A percentile compares a stretch with the other conserved stretches of the same genome.
Evolutionary conservation across 35 echinoderm and acorn worm species (phyloP).

Genomic region (Ophioderma brevispina): DNA sequence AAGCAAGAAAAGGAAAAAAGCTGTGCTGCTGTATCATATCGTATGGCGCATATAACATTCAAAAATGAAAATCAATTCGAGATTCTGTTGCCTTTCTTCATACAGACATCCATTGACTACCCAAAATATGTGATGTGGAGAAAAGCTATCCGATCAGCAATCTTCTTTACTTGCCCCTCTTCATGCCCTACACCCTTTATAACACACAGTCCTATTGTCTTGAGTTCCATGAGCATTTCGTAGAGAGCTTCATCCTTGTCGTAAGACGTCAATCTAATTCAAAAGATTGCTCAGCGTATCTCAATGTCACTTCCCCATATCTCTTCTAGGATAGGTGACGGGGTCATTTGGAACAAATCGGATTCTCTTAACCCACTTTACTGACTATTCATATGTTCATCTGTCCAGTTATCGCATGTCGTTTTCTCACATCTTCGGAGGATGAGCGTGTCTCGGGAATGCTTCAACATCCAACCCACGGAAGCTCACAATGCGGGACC

Average conservation of each 20-base stretch:
- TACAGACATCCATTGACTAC: no score
- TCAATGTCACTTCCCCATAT: constrained; percentile 36
- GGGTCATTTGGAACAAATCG: constrained; percentile 51
- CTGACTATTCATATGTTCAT: constrained; percentile 48
- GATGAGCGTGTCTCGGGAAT: constrained; percentile 14
- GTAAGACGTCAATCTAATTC: constrained; percentile 48
- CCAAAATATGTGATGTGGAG: constrained; percentile 63
- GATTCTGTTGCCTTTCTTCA: no score
- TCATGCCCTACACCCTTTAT: constrained; percentile 15
- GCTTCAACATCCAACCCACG: constrained; percentile 59
- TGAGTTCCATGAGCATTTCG: constrained; percentile 66
- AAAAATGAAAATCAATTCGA: no score
- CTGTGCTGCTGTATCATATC: no score
- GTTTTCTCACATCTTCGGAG: constrained; percentile 23
- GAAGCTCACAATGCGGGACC: constrained; percentile 59
- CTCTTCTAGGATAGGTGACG: constrained; percentile 41
- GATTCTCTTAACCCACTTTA: constrained; percentile 43
- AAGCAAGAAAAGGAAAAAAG: no score
- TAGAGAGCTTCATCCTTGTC: constrained; percentile 55
- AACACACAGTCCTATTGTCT: constrained; percentile 44
- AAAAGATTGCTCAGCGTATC: constrained; percentile 38
- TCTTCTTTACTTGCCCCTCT: constrained; percentile 62
- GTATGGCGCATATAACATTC: no score
- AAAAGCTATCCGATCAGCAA: constrained; percentile 60
- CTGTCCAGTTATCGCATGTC: constrained; percentile 53